phyloP scores from a whole-genome alignment of 2,888 invertebrate species.

The Heliconius ismenius region DNA sequence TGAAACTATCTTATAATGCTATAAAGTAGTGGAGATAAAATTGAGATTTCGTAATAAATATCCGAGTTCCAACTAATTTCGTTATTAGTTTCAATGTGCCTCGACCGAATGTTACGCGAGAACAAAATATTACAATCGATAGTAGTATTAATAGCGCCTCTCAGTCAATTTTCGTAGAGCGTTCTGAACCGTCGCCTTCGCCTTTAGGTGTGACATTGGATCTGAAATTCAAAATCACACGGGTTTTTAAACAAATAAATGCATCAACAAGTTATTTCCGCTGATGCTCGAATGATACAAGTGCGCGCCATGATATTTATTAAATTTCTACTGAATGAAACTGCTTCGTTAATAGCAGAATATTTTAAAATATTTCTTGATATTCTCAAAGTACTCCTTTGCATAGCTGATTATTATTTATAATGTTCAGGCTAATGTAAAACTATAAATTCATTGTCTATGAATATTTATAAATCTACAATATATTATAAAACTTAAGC shows the following conservation, averaged over 20 bases:
- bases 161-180: slow-evolving; percentile 81
- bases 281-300: slow-evolving; percentile 39
- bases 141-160: slow-evolving; percentile 67
- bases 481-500: slow-evolving; percentile 64
- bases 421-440: slow-evolving; percentile 25
- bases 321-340: slow-evolving; percentile 41
- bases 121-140: slow-evolving; percentile 50
- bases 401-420: slow-evolving; percentile 34
- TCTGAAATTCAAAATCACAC: slow-evolving; percentile 62
- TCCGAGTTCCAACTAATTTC: not conserved
- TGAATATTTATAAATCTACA: slow-evolving; percentile 55
- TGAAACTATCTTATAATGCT: slow-evolving; percentile 13
- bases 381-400: slow-evolving; percentile 37
- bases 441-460: slow-evolving; percentile 28
- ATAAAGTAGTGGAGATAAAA: slow-evolving; percentile 8
- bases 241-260: slow-evolving; percentile 24
- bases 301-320: slow-evolving; percentile 40
- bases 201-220: slow-evolving; percentile 79
- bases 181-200: slow-evolving; percentile 81
- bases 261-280: slow-evolving; percentile 18
- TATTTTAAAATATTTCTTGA: slow-evolving; percentile 34
- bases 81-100: not conserved
- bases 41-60: slow-evolving; percentile 26
- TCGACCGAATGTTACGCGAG: slow-evolving; percentile 63
- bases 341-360: slow-evolving; percentile 40